Percentiles rank a stretch among this genome's conserved stretches.
Conservation (phyloP, 1,140 invertebrate genomes). For the Carcinoscorpius rotundicauda region DNA sequence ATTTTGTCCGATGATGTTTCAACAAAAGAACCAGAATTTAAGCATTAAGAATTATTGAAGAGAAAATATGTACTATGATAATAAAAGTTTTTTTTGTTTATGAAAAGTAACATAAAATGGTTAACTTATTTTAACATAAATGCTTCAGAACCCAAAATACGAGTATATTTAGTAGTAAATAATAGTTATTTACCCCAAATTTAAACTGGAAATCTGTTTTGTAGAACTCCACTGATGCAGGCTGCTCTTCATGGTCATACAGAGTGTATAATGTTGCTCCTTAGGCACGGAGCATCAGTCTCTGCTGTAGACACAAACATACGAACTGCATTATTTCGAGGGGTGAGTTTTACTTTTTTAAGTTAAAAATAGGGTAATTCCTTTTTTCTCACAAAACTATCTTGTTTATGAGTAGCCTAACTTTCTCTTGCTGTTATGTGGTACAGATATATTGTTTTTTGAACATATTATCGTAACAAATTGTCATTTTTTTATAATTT, state of each 20-base stretch:
- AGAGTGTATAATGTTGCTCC: slow-evolving; percentile 41
- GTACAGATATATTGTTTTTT: background rate
- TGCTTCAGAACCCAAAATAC: too few relatives aligned
- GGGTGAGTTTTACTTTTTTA: slow-evolving; percentile 34
- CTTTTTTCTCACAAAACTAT: background rate
- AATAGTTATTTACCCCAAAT: background rate
- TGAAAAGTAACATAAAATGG: too few relatives aligned
- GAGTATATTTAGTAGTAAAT: too few relatives aligned
- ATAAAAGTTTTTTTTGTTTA: too few relatives aligned
- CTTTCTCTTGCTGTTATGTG: slow-evolving; percentile 8
- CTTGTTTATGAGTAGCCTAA: slow-evolving; percentile 1
- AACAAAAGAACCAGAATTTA: too few relatives aligned
- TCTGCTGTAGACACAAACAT: slow-evolving; percentile 47
- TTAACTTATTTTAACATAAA: too few relatives aligned
- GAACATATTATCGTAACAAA: too few relatives aligned
- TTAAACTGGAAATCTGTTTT: slow-evolving; percentile 16
- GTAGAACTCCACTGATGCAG: slow-evolving; percentile 47
- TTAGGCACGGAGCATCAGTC: slow-evolving; percentile 46
- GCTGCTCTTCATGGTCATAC: slow-evolving; percentile 41
- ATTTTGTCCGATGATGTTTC: too few relatives aligned
- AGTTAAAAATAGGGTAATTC: background rate
- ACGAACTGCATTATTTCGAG: slow-evolving; percentile 46
- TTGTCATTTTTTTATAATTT: too few relatives aligned
- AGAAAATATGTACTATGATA: too few relatives aligned
- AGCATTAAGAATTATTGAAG: too few relatives aligned